phyloP scores from a whole-genome alignment of 2,113 vertebrate genomes.

The Corythornis cristatus region DNA sequence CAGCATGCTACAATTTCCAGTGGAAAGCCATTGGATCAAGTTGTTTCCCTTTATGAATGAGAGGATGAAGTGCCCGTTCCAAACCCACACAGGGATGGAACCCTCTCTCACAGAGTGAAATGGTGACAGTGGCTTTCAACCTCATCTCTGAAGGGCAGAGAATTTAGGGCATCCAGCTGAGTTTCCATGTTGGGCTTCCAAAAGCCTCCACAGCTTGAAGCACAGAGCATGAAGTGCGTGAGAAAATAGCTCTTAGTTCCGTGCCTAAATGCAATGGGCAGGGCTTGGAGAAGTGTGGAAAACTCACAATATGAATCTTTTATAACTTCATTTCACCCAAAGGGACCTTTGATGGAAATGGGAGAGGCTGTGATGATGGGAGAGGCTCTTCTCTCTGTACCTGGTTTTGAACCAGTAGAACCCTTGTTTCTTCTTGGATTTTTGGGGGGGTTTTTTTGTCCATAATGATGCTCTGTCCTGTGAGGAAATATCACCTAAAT shows the following conservation, averaged over 20 bases:
- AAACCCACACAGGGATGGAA: neutral
- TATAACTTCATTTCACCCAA: neutral
- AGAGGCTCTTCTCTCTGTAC: neutral
- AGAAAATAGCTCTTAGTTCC: neutral
- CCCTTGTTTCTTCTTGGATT: neutral
- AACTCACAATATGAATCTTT: neutral
- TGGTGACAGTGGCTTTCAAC: neutral
- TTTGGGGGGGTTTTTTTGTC: neutral
- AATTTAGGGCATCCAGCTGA: neutral
- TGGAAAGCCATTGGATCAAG: neutral
- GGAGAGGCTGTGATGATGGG: neutral
- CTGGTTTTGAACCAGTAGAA: neutral
- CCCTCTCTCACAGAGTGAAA: neutral
- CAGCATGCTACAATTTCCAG: neutral
- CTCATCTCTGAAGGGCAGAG: neutral
- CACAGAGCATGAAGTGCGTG: rapidly evolving
- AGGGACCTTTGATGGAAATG: neutral
- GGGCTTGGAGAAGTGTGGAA: neutral
- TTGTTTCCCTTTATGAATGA: slow-evolving; percentile 9
- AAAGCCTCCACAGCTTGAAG: neutral
- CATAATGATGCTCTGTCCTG: neutral
- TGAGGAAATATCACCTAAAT: neutral
- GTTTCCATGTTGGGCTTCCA: neutral
- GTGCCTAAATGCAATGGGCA: neutral
- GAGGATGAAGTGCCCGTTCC: neutral